These are phyloP conservation scores for Chymomyza amoena DNA, from an alignment of 2,888 invertebrate species.

Conservation along the genomic window DNA sequence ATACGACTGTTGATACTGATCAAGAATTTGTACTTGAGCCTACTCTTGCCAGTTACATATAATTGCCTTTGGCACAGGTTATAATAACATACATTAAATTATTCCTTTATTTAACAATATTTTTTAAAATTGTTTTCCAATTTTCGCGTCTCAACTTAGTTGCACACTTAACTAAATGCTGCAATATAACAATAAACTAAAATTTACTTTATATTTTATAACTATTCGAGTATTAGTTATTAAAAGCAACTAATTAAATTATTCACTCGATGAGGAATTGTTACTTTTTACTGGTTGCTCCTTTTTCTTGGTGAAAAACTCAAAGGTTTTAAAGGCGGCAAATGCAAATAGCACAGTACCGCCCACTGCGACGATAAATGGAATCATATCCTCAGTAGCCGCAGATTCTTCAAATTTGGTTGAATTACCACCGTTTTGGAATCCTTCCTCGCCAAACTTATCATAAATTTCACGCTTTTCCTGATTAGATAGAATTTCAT, in stretches of 20 bases:
- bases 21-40: too few relatives aligned
- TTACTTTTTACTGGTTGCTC: slow-evolving; percentile 8
- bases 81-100: too few relatives aligned
- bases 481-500: slow-evolving; percentile 50
- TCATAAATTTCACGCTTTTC: slow-evolving; percentile 53
- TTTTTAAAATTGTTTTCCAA: too few relatives aligned
- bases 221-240: neutral
- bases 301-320: slow-evolving; percentile 55
- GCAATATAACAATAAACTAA: too few relatives aligned
- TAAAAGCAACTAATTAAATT: neutral
- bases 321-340: slow-evolving; percentile 55
- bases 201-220: neutral
- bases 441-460: slow-evolving; percentile 49
- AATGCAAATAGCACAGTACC: slow-evolving; percentile 56
- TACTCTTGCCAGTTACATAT: too few relatives aligned
- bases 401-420: slow-evolving; percentile 31
- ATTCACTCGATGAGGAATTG: slow-evolving; percentile 39
- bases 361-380: slow-evolving; percentile 55
- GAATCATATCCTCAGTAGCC: slow-evolving; percentile 44
- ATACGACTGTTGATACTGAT: too few relatives aligned
- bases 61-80: too few relatives aligned
- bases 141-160: too few relatives aligned
- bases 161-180: too few relatives aligned
- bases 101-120: too few relatives aligned
- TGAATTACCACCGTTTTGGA: slow-evolving; percentile 21